Evolutionary conservation across 2,888 invertebrate genomes (phyloP), one percentile per base, ranked within the genome.

Genomic region (Temnothorax ravouxi): DNA sequence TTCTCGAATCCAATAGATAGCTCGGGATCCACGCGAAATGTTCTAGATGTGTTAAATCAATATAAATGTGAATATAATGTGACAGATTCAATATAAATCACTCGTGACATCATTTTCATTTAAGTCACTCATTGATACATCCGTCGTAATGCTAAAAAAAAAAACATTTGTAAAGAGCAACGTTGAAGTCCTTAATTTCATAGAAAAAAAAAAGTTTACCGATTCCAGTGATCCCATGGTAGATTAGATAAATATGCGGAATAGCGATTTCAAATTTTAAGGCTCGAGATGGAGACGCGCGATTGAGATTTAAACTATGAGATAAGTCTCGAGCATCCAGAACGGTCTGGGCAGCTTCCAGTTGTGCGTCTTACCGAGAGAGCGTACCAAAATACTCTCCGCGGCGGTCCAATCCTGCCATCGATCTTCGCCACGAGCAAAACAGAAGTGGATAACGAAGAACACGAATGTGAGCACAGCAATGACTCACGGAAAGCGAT

Each of bases 341-440:
- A 64, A 75, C 64, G 15, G 29, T 82, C 44, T 66, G 66, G 21
- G 52, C 44, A 54, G 75, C 50, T 75, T 64, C 64, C 75, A 82
- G 82, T 61, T 29, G 74, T n/a, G 62, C 54, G 75, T 75, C 75
- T 75, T 82, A 82, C 54, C 69, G 74, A 61, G 50, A 69, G 72
- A 62, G 29, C 52, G 75, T 25, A 82, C 82, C 64, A 75, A 82
- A 82, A 82, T 82, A 82, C 82, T 66, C 82, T 52, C 21, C 62
- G 29, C 18, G 54, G 54, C 75, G 47, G 56, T 75, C 82, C 64
- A 66, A 82, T 82, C 75, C 75, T 75, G 62, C 74, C 81, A 81
- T 75, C 82, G 82, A 74, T 82, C 72, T 75, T 72, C 64, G 47
- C 62, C 21, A 75, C 75, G 82, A 82, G 75, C 75, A 82, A 82